phyloP scores from a whole-genome alignment of 1,140 invertebrate genomes.

The Delia radicum region DNA sequence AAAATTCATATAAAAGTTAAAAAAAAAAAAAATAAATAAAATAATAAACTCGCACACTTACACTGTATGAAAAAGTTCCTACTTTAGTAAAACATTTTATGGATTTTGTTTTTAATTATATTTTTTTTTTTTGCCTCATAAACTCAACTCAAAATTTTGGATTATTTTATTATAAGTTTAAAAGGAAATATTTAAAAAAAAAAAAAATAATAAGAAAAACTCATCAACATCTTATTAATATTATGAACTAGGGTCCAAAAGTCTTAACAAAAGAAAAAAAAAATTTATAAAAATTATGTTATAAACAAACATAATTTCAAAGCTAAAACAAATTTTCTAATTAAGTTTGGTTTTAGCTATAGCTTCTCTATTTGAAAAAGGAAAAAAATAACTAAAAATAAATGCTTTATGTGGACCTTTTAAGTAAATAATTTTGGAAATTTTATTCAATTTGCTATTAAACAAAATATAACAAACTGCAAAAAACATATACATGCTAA shows the following conservation, averaged over 20 bases:
- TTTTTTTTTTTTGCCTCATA: no score
- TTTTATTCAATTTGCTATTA: no score
- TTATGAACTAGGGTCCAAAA: conserved; percentile 1
- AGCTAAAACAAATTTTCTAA: neutral
- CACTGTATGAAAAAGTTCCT: conserved; percentile 1
- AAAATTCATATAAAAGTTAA: no score
- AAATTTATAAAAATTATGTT: neutral
- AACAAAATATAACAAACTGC: neutral
- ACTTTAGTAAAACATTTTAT: neutral
- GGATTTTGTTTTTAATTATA: neutral
- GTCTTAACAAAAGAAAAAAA: neutral
- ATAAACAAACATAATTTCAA: neutral
- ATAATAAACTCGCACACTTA: conserved; percentile 8
- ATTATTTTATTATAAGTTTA: neutral
- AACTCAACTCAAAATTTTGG: neutral
- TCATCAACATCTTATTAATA: no score
- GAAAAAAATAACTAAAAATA: no score
- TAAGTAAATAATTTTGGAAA: neutral
- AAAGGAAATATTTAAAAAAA: neutral
- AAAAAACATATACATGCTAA: neutral
- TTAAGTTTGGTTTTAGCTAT: neutral
- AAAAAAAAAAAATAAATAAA: neutral
- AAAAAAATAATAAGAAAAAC: neutral
- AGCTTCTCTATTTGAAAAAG: neutral
- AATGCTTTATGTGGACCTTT: neutral